Base-by-base conservation (phyloP, 2,797 vertebrate species). In the Falco novaeseelandiae region DNA sequence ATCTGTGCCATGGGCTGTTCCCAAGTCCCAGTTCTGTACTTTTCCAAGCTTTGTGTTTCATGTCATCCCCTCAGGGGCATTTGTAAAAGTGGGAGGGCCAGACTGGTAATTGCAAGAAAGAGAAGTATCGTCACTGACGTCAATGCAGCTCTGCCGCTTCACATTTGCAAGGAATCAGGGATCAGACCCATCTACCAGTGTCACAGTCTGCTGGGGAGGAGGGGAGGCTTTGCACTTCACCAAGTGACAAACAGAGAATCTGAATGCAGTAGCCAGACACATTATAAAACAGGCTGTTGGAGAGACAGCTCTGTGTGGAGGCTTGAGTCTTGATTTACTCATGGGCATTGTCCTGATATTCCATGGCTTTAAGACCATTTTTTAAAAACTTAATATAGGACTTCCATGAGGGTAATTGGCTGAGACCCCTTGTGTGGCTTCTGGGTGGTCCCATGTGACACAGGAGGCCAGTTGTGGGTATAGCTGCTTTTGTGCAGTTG, bases 11-110 rank as follows among this genome's bases (percentile, higher is more conserved):
- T 88, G 84, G 90, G 92, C 70, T 91, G 93, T 91, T 97, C 94
- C 92, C 85, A 88, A 97, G 84, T 92, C 92, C 66, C 86, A 86
- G 93, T 92, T 95, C 82, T 94, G 87, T 95, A 89, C 81, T 96
- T 95, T 96, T 93, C 95, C 93, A 94, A 92, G 93, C 91, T 96
- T 97, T 96, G 94, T 97, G 85, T 96, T 96, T 96, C 95, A 95
- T 95, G 90, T 91, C 19, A 5, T 96, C 82, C 92, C 96, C 91
- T 74, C 38, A 36, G 83, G 97, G 94, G 61, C 77, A 76, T 94
- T 92, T 76, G 72, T 93, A 96, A 65, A 95, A 97, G 92, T 88
- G 79, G 94, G 91, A 96, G 74, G 92, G 93, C 89, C 92, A 93
- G 90, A 96, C 30, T 97, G 82, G 87, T 96, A 73, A 87, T 91